Evolutionary conservation across 1,140 invertebrate species (phyloP).

Genomic region (Melanaphis sacchari): DNA sequence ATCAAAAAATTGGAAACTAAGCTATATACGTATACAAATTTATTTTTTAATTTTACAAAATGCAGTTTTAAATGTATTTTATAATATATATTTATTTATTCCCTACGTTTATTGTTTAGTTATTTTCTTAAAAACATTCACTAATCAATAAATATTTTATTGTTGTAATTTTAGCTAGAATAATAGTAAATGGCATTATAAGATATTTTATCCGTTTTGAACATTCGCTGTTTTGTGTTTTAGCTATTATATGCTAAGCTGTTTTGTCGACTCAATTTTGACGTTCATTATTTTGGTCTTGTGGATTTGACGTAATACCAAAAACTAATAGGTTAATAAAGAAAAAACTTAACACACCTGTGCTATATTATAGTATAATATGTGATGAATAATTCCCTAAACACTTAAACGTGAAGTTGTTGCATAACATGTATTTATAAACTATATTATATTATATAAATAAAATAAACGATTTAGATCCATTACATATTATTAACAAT

Average conservation of each 20-base stretch:
- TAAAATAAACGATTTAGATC: neutral
- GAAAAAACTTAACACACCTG: neutral
- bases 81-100: neutral
- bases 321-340: neutral
- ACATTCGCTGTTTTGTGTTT: neutral
- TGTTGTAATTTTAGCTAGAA: neutral
- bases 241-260: neutral
- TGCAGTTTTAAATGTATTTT: too few species aligned
- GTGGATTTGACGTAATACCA: neutral
- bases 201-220: neutral
- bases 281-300: neutral
- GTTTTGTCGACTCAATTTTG: neutral
- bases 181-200: neutral
- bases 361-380: neutral
- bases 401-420: neutral
- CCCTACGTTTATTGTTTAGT: neutral
- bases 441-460: neutral
- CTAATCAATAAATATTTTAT: neutral
- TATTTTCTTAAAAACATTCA: neutral
- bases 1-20: too few species aligned
- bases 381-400: slow-evolving; percentile 1
- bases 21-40: too few species aligned
- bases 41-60: neutral
- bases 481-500: neutral
- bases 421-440: neutral